Evolutionary conservation across 2,888 invertebrate genomes (phyloP).

Genomic region (Allacma fusca): DNA sequence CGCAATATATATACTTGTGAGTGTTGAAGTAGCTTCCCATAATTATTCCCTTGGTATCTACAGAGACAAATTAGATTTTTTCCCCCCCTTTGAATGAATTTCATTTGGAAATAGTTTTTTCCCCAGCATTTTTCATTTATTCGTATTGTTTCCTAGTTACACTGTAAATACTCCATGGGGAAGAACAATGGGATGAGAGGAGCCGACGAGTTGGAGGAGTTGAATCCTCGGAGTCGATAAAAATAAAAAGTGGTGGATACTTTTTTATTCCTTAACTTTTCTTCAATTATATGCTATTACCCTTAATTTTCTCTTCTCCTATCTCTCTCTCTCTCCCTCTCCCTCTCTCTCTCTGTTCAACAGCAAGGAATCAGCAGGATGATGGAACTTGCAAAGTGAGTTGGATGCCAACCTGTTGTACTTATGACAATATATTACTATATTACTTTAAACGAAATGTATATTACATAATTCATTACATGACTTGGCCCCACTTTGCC

Average conservation of each 20-base stretch:
- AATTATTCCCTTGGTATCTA: slow-evolving; percentile 2
- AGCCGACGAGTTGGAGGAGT: slow-evolving; percentile 16
- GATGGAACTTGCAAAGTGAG: slow-evolving; percentile 21
- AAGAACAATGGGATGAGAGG: slow-evolving; percentile 7
- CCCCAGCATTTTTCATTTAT: neutral
- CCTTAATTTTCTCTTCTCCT: slow-evolving; percentile 1
- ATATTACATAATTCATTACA: slow-evolving; percentile 16
- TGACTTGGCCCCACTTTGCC: slow-evolving; percentile 16
- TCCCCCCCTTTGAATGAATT: neutral
- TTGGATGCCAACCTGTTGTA: slow-evolving; percentile 16
- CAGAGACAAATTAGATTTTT: slow-evolving; percentile 4
- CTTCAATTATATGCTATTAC: slow-evolving; percentile 8
- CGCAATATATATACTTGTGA: neutral
- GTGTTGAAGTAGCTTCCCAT: too few species aligned
- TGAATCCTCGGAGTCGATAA: neutral
- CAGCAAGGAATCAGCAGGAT: neutral
- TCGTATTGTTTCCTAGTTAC: neutral
- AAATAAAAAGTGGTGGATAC: slow-evolving; percentile 2
- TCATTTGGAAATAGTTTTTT: slow-evolving; percentile 5
- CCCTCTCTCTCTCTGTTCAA: neutral
- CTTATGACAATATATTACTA: slow-evolving; percentile 2
- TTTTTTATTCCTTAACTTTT: slow-evolving; percentile 16
- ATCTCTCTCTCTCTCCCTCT: neutral
- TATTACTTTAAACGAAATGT: slow-evolving; percentile 16
- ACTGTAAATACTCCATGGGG: neutral